Conservation (phyloP, 64 coral and sea anemone genomes). For the Montipora foliosa region DNA sequence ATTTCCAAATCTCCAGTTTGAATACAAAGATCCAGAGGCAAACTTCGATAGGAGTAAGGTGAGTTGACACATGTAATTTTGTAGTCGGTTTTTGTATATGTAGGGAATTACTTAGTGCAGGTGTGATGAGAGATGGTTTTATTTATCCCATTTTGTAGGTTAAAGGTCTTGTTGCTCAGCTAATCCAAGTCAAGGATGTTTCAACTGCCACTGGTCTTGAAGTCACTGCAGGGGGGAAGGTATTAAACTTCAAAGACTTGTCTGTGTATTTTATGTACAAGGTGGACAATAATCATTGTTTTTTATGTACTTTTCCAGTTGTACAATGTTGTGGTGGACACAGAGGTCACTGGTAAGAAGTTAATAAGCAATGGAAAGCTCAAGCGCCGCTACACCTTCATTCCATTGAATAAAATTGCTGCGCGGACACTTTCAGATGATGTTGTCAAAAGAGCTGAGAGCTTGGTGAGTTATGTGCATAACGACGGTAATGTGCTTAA, state of each 20-base stretch:
- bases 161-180: slow-evolving; percentile 88
- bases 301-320: slow-evolving; percentile 48
- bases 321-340: slow-evolving; percentile 98
- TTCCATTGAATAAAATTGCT: slow-evolving; percentile 96
- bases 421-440: slow-evolving; percentile 72
- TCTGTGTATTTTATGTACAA: not conserved
- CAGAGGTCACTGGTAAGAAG: slow-evolving; percentile 93
- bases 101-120: not conserved
- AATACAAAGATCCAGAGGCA: slow-evolving; percentile 95
- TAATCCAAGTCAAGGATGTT: slow-evolving; percentile 93
- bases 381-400: slow-evolving; percentile 93
- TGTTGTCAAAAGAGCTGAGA: slow-evolving; percentile 83
- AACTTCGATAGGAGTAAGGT: slow-evolving; percentile 92
- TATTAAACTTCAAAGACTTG: not conserved
- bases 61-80: not conserved
- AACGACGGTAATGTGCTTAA: not conserved
- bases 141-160: slow-evolving; percentile 38
- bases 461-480: slow-evolving; percentile 70
- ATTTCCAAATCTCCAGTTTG: slow-evolving; percentile 97
- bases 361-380: slow-evolving; percentile 96
- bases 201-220: slow-evolving; percentile 89
- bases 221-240: slow-evolving; percentile 84
- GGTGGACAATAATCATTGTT: not conserved
- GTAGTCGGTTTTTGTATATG: not conserved
- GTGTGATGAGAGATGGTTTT: not conserved